These are phyloP conservation scores for Symphodus melops DNA, from an alignment of 2,113 vertebrate species.

Conservation along the genomic window DNA sequence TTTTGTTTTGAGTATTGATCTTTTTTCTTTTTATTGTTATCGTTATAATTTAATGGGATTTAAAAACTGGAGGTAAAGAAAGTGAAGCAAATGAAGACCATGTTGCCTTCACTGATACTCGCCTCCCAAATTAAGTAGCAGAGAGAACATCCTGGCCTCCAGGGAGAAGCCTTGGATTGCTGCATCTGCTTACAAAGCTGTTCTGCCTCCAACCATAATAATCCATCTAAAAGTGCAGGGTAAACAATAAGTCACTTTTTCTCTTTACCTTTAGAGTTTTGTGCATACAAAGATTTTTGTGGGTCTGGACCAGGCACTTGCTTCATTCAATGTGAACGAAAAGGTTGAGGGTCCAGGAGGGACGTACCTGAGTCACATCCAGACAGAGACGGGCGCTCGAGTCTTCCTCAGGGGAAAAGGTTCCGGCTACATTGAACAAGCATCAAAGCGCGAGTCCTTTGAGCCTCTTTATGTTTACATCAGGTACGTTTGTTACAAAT, in stretches of 20 bases:
- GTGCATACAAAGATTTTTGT: conserved; percentile 99
- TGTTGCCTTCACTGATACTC: conserved; percentile 80
- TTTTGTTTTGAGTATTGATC: neutral
- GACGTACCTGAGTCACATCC: conserved; percentile 95
- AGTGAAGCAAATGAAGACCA: conserved; percentile 76
- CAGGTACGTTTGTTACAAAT: conserved; percentile 83
- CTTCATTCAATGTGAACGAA: conserved; percentile 93
- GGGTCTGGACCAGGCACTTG: conserved; percentile 91
- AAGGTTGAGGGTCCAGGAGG: conserved; percentile 95
- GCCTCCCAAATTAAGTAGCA: conserved; percentile 82
- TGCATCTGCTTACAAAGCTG: conserved; percentile 77
- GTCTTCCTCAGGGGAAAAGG: conserved; percentile 95
- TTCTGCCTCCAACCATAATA: neutral
- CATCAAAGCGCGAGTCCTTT: conserved; percentile 95
- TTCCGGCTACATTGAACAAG: conserved; percentile 97
- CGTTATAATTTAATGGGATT: neutral
- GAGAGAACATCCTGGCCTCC: conserved; percentile 74
- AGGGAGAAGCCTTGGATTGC: conserved; percentile 65
- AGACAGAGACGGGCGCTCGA: conserved; percentile 94
- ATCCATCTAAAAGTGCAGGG: neutral
- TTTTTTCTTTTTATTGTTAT: neutral
- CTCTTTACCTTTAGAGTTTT: conserved; percentile 87
- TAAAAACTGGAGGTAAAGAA: conserved; percentile 78
- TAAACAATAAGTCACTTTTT: conserved; percentile 14
- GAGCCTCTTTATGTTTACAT: conserved; percentile 99